Evolutionary conservation across 92 coral and sea anemone genomes (phyloP), one percentile per base, ranked within the genome.

Genomic region (Palythoa caribaeorum): DNA sequence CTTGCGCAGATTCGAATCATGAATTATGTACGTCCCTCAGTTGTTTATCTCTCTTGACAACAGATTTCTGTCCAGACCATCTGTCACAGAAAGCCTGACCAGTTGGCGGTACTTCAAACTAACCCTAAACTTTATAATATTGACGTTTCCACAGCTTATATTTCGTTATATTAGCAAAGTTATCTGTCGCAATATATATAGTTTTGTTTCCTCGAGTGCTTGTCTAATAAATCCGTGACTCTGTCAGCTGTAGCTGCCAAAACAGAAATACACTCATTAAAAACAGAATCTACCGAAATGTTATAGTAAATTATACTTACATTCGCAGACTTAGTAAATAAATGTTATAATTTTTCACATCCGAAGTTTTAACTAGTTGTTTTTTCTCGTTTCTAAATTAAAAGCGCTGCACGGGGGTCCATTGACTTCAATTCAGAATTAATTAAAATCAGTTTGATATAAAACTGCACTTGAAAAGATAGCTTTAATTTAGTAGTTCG

Each of bases 381-480:
- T 48, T 20, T 20, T 47, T 78, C 35, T 81, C 55, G 11, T 28
- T 47, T 69, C 63, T 81, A 65, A 19, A 9, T 81, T 28, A 40
- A 66, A 38, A 47, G 14, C 39, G 5, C 86, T 9, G 40, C 20
- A 48, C 63, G 76, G 86, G 86, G 63, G 62, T 65, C 63, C 44
- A 81, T 68, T 52, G 74, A 65, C 21, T 65, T 81, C 48, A 68
- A 81, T 81, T 81, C 62, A 66, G 76, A 81, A 81, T 81, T 81
- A 65, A 81, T 81, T 81, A 68, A 81, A 48, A 81, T 81, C 86
- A 68, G 75, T 81, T 81, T 81, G 86, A 81, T 81, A 81, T 68
- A 81, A n/a, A 66, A 66, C 47, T 81, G 86, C 86, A 81, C 86
- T 81, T 81, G 86, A 81, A 81, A 81, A 81, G 86, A 81, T 65